Evolutionary conservation across 2,888 invertebrate species (phyloP).

Genomic region (Petrophora chlorosata): DNA sequence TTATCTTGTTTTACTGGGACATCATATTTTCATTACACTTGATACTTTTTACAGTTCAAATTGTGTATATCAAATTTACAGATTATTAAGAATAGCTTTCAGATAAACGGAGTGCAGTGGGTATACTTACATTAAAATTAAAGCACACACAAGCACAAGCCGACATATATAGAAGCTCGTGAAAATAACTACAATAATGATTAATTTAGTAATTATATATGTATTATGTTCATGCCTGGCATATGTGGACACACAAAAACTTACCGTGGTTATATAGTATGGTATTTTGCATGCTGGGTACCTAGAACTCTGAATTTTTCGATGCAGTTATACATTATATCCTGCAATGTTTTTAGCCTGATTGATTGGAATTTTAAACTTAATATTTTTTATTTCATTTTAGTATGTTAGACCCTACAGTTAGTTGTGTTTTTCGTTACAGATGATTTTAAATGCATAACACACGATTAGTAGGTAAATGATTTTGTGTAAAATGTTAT

Average conservation of each 20-base stretch:
- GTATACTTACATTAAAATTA: constrained; percentile 22
- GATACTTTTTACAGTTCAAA: neutral
- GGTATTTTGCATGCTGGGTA: constrained; percentile 3
- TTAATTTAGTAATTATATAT: too few species aligned
- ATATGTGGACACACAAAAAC: constrained; percentile 2
- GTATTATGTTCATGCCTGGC: constrained; percentile 4
- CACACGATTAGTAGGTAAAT: constrained; percentile 32
- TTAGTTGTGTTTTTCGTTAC: neutral
- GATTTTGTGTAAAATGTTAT: constrained; percentile 41
- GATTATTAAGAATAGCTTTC: neutral
- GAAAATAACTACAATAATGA: too few species aligned
- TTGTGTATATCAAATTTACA: neutral
- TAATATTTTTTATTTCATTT: neutral
- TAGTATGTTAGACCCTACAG: constrained; percentile 5
- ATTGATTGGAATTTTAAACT: too few species aligned
- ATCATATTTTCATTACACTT: too few species aligned
- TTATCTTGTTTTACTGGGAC: too few species aligned
- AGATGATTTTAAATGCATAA: constrained; percentile 5
- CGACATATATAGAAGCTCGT: constrained; percentile 32
- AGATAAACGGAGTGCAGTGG: constrained; percentile 34
- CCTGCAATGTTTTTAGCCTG: neutral
- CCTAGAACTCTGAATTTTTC: neutral
- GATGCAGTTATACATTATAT: neutral
- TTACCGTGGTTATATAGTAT: neutral
- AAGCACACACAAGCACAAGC: constrained; percentile 48